A percentile compares a stretch with the other conserved stretches of the same genome.
Evolutionary conservation across 2,888 invertebrate species (phyloP).

Genomic region (Eupithecia inturbata): DNA sequence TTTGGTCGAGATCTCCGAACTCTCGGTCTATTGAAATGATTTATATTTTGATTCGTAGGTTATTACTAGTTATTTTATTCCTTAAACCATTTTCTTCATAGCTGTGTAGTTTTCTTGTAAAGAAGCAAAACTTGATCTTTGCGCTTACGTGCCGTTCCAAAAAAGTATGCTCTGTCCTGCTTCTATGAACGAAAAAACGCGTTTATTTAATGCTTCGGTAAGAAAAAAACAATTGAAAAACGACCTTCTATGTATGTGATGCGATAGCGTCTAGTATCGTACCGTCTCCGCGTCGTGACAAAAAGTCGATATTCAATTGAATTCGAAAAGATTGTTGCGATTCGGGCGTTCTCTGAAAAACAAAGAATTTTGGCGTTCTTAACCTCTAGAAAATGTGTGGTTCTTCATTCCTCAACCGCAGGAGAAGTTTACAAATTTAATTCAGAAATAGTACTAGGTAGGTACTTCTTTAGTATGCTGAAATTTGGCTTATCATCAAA

Average conservation of each 20-base stretch:
- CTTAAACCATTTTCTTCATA: too few species aligned
- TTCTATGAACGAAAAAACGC: too few species aligned
- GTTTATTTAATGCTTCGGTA: neutral
- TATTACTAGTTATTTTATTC: too few species aligned
- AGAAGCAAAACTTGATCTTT: too few species aligned
- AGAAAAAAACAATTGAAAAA: neutral
- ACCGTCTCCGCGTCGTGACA: neutral
- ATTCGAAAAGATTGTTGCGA: constrained; percentile 4
- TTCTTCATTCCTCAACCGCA: neutral
- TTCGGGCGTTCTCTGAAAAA: neutral
- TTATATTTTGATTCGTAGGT: too few species aligned
- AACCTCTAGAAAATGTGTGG: neutral
- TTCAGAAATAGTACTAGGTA: neutral
- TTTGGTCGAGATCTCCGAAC: too few species aligned
- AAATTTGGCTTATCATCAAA: neutral
- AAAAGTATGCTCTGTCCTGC: too few species aligned
- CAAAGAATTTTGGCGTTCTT: neutral
- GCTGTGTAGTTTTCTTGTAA: too few species aligned
- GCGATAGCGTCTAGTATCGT: neutral
- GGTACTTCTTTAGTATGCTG: neutral
- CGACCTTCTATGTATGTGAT: neutral
- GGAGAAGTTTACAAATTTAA: neutral
- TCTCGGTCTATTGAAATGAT: too few species aligned
- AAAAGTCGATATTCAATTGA: constrained; percentile 6
- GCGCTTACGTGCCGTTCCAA: too few species aligned